Conservation (phyloP, 2,113 vertebrate genomes). For the Manacus vitellinus region DNA sequence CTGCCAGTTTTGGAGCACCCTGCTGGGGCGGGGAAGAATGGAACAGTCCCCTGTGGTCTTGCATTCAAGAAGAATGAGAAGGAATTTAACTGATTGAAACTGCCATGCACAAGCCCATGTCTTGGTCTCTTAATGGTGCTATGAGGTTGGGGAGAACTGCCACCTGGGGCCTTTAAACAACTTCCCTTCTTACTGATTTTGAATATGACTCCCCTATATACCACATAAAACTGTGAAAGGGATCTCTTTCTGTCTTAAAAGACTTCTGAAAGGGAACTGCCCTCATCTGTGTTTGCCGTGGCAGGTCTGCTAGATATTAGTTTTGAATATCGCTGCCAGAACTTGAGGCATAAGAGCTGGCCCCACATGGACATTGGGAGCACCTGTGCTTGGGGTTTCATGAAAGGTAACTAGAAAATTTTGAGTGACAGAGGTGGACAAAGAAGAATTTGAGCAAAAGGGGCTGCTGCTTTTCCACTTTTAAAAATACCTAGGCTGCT, state of each 20-base stretch:
- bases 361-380: not conserved
- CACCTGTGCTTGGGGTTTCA: not conserved
- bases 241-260: conserved; percentile 7
- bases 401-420: not conserved
- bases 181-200: not conserved
- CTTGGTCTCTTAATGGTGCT: conserved; percentile 57
- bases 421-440: not conserved
- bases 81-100: conserved; percentile 8
- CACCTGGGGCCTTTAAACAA: conserved; percentile 42
- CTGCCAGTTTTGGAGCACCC: not conserved
- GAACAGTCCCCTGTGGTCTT: not conserved
- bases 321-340: not conserved
- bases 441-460: conserved; percentile 1
- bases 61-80: conserved; percentile 22
- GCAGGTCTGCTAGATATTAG: not conserved
- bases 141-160: conserved; percentile 7
- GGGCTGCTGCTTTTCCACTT: not conserved
- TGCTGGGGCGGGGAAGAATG: not conserved
- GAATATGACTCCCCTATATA: not conserved
- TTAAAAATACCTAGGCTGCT: not conserved
- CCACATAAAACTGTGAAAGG: not conserved
- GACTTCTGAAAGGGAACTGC: not conserved
- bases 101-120: not conserved
- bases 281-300: not conserved
- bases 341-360: not conserved